Conservation (phyloP, 2,797 vertebrate genomes). For the Hydrocynus forskahlii region DNA sequence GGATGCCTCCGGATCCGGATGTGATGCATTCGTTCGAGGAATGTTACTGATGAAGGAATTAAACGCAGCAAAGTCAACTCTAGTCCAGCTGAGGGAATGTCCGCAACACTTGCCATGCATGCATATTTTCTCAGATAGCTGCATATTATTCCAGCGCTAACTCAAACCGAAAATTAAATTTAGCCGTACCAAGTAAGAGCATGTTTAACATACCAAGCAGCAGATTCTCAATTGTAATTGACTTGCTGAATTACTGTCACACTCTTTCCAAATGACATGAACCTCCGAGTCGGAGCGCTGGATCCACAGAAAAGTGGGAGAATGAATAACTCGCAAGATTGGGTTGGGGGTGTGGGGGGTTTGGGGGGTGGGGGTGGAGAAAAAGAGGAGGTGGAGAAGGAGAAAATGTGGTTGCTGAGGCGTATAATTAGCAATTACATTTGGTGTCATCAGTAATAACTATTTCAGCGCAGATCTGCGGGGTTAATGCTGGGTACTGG, state of each 20-base stretch:
- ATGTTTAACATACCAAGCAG: constrained; percentile 76
- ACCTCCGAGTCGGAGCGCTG: constrained; percentile 80
- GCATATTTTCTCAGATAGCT: background rate
- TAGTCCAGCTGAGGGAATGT: background rate
- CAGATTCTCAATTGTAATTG: constrained; percentile 80
- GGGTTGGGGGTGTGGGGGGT: constrained; percentile 65
- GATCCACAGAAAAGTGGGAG: constrained; percentile 72
- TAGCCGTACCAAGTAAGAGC: constrained; percentile 59
- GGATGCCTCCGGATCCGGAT: background rate
- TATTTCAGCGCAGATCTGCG: constrained; percentile 92
- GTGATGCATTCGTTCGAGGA: background rate
- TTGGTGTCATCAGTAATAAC: constrained; percentile 96
- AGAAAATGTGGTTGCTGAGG: constrained; percentile 89
- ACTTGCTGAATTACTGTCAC: constrained; percentile 81
- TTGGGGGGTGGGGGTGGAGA: constrained; percentile 67
- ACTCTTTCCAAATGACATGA: constrained; percentile 75
- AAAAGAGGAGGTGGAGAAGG: constrained; percentile 71
- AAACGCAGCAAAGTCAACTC: background rate
- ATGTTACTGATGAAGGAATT: background rate
- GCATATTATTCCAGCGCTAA: constrained; percentile 21
- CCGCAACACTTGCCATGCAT: constrained; percentile 10
- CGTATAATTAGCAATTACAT: constrained; percentile 99
- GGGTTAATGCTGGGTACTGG: constrained; percentile 88
- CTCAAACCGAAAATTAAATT: constrained; percentile 41
- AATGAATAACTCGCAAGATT: constrained; percentile 85